Base-by-base conservation (phyloP, 2,888 invertebrate genomes). In the Serripes groenlandicus region DNA sequence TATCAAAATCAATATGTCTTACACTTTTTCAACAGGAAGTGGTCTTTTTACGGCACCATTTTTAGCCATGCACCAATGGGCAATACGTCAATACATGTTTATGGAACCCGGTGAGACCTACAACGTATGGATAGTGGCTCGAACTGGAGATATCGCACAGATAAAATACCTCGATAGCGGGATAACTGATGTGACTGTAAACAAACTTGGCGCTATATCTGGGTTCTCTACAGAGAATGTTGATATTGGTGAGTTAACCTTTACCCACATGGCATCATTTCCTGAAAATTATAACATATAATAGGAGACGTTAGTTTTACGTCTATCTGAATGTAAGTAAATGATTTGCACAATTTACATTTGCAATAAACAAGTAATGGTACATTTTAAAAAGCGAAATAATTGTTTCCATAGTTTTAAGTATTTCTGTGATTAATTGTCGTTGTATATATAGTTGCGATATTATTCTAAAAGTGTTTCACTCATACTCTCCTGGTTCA, bases 91-190 rank as follows among this genome's bases (percentile, higher is more conserved):
- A 7, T 58, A 58, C 15, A 4, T 58, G 4, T 58, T 58, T 15
- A 26, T 58, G 58, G 58, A 28, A 28, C 58, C 58, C 58, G 58
- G 58, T 28, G 58, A 58, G 58, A 26, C 58, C n/a, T 58, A 58
- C 58, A 58, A 26, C 4, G n/a, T 58, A 28, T 23, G 23, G 4
- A 28, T 58, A 3, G 58, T 58, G 11, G 58, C 26, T 3, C 11
- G 58, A 15, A 58, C 28, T 58, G 58, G 58, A 4, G 28, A 23
- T 5, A 11, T 58, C 58, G 5, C 26, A 3, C 23, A 58, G n/a
- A 58, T 58, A 11, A 15, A 23, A 28, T 58, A 58, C 26, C 23
- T 11, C 15, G 58, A 58, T 26, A 28, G 28, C 58, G 58, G 3
- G 3, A 58, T 58, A n/a, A 58, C 58, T 3, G 58, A 58, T 28